Evolutionary conservation across 2,797 vertebrate species (phyloP).

Genomic region (Brachyrhaphis roseni): DNA sequence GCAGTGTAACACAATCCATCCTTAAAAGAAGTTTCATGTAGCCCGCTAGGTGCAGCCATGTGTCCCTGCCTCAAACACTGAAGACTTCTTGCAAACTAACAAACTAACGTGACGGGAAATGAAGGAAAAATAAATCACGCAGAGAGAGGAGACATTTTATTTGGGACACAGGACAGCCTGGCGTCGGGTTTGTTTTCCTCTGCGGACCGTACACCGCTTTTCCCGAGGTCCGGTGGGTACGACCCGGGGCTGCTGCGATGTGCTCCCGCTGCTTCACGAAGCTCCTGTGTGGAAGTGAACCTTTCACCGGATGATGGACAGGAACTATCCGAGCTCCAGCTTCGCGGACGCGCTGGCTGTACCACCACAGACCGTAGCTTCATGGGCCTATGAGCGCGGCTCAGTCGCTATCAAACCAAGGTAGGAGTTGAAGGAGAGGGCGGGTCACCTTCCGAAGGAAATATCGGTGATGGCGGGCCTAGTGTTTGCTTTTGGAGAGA

Average conservation of each 20-base stretch:
- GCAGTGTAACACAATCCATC: slow-evolving; percentile 5
- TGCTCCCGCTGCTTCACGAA: slow-evolving; percentile 74
- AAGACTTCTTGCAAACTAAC: slow-evolving; percentile 21
- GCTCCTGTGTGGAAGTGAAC: slow-evolving; percentile 76
- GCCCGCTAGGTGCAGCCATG: slow-evolving; percentile 33
- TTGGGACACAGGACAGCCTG: slow-evolving; percentile 37
- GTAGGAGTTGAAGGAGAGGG: slow-evolving; percentile 83
- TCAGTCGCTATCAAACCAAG: slow-evolving; percentile 88
- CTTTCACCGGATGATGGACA: slow-evolving; percentile 92
- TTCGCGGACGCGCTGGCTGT: slow-evolving; percentile 88
- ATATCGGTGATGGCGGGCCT: slow-evolving; percentile 87
- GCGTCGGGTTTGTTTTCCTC: slow-evolving; percentile 18
- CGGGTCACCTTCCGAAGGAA: slow-evolving; percentile 80
- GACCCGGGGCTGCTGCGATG: slow-evolving; percentile 72
- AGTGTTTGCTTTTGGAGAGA: slow-evolving; percentile 31
- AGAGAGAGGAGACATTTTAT: slow-evolving; percentile 35
- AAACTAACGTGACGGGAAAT: slow-evolving; percentile 53
- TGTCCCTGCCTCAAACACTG: slow-evolving; percentile 17
- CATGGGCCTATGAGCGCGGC: slow-evolving; percentile 86
- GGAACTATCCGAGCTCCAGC: slow-evolving; percentile 91
- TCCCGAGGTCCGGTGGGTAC: slow-evolving; percentile 54
- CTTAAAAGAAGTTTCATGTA: slow-evolving; percentile 14
- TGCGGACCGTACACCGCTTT: slow-evolving; percentile 19
- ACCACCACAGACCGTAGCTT: slow-evolving; percentile 86
- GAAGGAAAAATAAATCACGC: slow-evolving; percentile 57